Conservation (phyloP, 35 echinoderm and acorn worm genomes). For the Heliocidaris tuberculata region DNA sequence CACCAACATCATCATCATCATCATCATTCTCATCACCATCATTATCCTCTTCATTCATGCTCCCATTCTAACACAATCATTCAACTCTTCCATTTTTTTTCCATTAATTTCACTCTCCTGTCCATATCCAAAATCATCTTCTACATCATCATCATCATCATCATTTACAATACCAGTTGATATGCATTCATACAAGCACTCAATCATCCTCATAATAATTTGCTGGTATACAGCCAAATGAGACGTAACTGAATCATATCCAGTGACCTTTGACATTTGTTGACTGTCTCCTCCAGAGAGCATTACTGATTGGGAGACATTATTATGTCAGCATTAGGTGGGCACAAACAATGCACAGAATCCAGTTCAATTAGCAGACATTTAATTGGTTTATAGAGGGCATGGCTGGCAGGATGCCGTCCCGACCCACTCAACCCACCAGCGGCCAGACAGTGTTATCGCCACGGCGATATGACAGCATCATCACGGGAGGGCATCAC, state of each 20-base stretch:
- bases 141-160: too few relatives aligned
- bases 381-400: not conserved
- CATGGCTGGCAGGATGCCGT: not conserved
- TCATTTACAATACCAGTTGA: too few relatives aligned
- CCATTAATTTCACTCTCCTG: too few relatives aligned
- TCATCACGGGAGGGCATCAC: not conserved
- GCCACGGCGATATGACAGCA: not conserved
- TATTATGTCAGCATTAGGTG: not conserved
- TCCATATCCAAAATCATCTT: too few relatives aligned
- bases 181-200: too few relatives aligned
- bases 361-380: constrained; percentile 4
- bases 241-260: not conserved
- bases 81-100: too few relatives aligned
- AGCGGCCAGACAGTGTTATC: not conserved
- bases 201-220: not conserved
- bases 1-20: too few relatives aligned
- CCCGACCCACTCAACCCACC: not conserved
- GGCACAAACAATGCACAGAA: not conserved
- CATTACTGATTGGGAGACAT: not conserved
- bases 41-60: not conserved
- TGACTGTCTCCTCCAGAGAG: not conserved
- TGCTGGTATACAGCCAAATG: not conserved
- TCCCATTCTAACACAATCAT: not conserved
- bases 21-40: not conserved
- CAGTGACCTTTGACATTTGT: not conserved